Evolutionary conservation across 1,140 invertebrate genomes (phyloP), one percentile per base, ranked within the genome.

Genomic region (Linepithema humile): DNA sequence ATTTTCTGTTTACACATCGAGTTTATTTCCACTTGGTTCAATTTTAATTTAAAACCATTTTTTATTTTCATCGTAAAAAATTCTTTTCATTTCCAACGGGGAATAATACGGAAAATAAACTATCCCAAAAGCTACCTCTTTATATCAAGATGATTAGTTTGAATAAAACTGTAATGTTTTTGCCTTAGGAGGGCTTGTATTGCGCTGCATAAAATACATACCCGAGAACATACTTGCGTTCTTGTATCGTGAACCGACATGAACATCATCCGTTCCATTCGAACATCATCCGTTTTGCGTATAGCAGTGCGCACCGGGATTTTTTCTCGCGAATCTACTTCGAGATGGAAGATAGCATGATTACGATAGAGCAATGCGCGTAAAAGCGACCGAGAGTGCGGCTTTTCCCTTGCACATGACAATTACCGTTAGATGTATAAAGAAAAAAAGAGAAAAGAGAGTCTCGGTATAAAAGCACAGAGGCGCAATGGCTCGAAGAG

Each of bases 281-380:
- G 43, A 9, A 45, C 43, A 15, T 50, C 26, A 29, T 12, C 29
- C 17, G 43, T 15, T 45, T n/a, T 69, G 35, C 17, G 17, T 17
- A 17, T 67, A 23, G 62, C 29, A 17, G 9, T 50, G 20, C 0
- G 45, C 9, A 23, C 12, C 1, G 48, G 12, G 32, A 78, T 69
- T 80, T 75, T 74, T 80, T 55, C 35, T 40, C 48, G 32, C 23
- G 6, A 40, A 80, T 69, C 23, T 69, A 53, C 35, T 43, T 12
- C 64, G 60, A 57, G 32, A 53, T 40, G 35, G 17, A 12, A 23
- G 23, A 55, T 40, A 55, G 45, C 35, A 48, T 67, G 35, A 55
- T 80, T 80, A 80, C 50, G 75, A 70, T 70, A 70, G 35, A n/a
- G 64, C 17, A 78, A 50, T 20, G 62, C 73, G 73, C 62, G 75